Evolutionary conservation across 2,113 vertebrate species (phyloP), one percentile per base, ranked within the genome.

Genomic region (Melanocharis versteri): DNA sequence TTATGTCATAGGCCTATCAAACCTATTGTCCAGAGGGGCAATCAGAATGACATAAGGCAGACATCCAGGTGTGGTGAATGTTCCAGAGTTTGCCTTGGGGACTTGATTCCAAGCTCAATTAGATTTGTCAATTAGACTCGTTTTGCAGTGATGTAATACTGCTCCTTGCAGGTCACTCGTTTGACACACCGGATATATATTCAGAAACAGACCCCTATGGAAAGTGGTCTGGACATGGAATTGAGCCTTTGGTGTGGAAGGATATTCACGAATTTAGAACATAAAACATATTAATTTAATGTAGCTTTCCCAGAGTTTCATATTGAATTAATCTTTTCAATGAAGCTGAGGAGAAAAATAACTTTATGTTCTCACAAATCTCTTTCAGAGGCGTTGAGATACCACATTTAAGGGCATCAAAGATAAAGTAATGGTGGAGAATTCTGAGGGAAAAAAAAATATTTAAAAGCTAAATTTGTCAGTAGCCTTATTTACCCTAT

Each of bases 61-160:
- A 96, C 10, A 69, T 95, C 89, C 96, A 96, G 95, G 94, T 97
- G 95, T 96, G 78, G 81, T 45, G 84, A 82, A 76, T 35, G 65
- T 87, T 96, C 50, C 91, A 3, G 10, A 82, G 75, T 33, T 69
- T 93, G 91, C 94, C 93, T 89, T 35, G 19, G 78, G 91, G 95
- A 95, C 70, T 47, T 24, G 56, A 87, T 79, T 84, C 77, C 73
- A 72, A 79, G 84, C 73, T 91, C 81, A 79, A 87, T 95, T 92
- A 94, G 57, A 48, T 94, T 94, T 86, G 75, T 95, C 89, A 90
- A 48, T 87, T 92, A 95, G 61, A 65, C 40, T 91, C 16, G 15
- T 53, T 89, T 45, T 82, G 69, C 83, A 78, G 69, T 90, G 96
- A 96, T 65, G 90, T 94, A 88, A 96, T 90, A 75, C 26, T 64